Percentiles rank a stretch among this genome's conserved stretches.
Conservation (phyloP, 2,113 vertebrate genomes). For the Grallaria varia region DNA sequence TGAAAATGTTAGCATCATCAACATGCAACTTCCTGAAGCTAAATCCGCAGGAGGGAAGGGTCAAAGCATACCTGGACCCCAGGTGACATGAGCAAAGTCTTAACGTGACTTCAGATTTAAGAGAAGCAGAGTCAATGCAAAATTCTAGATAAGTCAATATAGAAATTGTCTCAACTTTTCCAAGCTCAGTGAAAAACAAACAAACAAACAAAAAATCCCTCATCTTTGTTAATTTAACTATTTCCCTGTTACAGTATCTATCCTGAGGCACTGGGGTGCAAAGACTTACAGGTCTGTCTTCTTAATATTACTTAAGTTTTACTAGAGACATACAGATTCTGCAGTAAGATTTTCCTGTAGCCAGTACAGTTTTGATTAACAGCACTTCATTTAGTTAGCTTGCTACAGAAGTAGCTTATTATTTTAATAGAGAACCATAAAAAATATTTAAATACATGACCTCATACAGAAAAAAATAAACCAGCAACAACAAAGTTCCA, state of each 20-base stretch:
- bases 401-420: constrained; percentile 36
- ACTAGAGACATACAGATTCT: neutral
- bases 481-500: neutral
- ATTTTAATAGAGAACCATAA: constrained; percentile 4
- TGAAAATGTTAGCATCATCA: neutral
- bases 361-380: neutral
- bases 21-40: neutral
- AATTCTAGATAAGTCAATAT: neutral
- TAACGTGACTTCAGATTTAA: neutral
- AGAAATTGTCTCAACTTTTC: neutral
- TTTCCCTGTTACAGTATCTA: neutral
- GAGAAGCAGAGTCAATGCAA: neutral
- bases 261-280: neutral
- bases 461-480: neutral
- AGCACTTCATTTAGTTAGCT: neutral
- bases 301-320: neutral
- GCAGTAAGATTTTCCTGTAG: neutral
- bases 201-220: neutral
- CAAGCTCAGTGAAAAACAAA: neutral
- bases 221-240: neutral
- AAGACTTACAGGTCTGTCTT: neutral
- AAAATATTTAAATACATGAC: neutral
- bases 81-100: neutral
- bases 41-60: neutral
- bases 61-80: neutral